Evolutionary conservation across 35 echinoderm and acorn worm species (phyloP), one percentile per base, ranked within the genome.

Genomic region (Hemicentrotus pulcherrimus): DNA sequence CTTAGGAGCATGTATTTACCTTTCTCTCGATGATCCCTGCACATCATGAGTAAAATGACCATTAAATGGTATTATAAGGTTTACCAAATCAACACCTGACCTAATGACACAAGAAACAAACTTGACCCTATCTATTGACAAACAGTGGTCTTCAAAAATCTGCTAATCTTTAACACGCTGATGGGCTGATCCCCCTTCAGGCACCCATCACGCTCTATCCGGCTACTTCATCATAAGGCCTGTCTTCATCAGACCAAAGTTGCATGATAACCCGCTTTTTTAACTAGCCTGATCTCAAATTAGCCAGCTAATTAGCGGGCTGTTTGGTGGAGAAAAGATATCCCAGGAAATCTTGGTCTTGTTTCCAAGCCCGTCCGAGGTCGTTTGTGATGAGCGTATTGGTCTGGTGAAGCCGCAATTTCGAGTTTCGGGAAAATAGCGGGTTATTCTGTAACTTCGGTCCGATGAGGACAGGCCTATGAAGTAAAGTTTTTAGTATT

Each of bases 101-200:
- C 7, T 78, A 22, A 78, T 78, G 22, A 78, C n/a, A 78, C 65
- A 78, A 78, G 65, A 78, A 78, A 78, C 22, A 18, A 78, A 78
- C 65, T 78, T 78, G 65, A 78, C 65, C 18, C 65, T 78, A 78
- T 78, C 65, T 78, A 78, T 78, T 78, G 65, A 78, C 65, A 78
- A 78, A 78, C 22, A n/a, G 65, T n/a, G 65, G 65, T 78, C 65
- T 28, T 78, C 15, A 55, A 78, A 2, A 28, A 8, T 78, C 65
- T 6, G 22, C 65, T 78, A 78, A 78, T 78, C 65, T 28, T 28
- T n/a, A 8, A 78, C 22, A 78, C 65, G 22, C 24, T 78, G 65
- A 78, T 78, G 24, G 15, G 22, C 24, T 78, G 22, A 78, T 78
- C 65, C 65, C 24, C 65, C 65, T 78, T 78, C 65, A n/a, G 28